Evolutionary conservation across 2,888 invertebrate genomes (phyloP).

Genomic region (Incurvaria masculella): DNA sequence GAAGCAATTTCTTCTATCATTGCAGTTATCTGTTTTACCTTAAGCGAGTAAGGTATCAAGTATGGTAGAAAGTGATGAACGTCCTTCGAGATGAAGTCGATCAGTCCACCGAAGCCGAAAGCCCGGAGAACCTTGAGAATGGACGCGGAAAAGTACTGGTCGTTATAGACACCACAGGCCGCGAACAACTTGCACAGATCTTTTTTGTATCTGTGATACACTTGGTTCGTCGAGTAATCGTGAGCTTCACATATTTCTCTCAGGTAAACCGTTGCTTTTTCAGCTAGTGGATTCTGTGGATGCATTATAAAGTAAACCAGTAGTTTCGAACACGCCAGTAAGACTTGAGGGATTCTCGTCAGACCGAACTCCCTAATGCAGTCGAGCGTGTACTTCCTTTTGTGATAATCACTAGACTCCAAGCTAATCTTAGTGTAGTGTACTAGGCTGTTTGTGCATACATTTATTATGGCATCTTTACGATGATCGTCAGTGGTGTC

Average conservation of each 20-base stretch:
- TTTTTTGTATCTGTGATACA: conserved; percentile 62
- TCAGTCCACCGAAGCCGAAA: conserved; percentile 65
- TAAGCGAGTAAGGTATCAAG: conserved; percentile 58
- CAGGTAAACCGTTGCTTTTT: conserved; percentile 56
- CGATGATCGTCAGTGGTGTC: conserved; percentile 23
- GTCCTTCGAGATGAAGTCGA: conserved; percentile 68
- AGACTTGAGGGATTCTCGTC: conserved; percentile 31
- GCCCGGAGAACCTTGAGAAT: conserved; percentile 62
- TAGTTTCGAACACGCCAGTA: conserved; percentile 47
- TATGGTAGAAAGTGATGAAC: conserved; percentile 65
- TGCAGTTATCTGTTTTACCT: conserved; percentile 51
- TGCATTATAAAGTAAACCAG: conserved; percentile 62
- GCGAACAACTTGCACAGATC: conserved; percentile 60
- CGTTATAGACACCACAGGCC: conserved; percentile 55
- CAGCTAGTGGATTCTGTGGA: conserved; percentile 54
- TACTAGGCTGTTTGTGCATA: conserved; percentile 41
- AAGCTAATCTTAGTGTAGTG: conserved; percentile 46
- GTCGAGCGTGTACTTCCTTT: conserved; percentile 53
- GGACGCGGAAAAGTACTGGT: conserved; percentile 56
- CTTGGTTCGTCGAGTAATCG: conserved; percentile 49
- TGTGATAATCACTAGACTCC: conserved; percentile 43
- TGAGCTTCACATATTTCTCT: conserved; percentile 56
- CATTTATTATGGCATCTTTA: conserved; percentile 33
- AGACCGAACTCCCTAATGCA: conserved; percentile 52
- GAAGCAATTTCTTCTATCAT: conserved; percentile 64